phyloP scores from a whole-genome alignment of 2,113 vertebrate genomes.

The Notechis scutatus region DNA sequence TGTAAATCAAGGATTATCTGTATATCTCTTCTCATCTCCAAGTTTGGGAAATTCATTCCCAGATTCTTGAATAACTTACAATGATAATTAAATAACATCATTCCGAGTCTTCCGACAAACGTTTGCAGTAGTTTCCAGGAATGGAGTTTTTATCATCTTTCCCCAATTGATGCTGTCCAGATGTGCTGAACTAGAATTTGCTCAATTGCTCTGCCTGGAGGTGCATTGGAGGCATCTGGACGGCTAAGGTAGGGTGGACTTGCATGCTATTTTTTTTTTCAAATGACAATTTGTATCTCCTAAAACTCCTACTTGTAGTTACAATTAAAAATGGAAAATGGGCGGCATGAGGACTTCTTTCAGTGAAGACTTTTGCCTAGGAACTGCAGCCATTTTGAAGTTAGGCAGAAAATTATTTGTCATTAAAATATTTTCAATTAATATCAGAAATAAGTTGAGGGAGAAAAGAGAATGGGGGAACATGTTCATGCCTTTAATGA shows the following conservation, averaged over 20 bases:
- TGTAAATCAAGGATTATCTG: background rate
- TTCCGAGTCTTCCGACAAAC: background rate
- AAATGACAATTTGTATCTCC: background rate
- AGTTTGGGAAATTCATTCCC: background rate
- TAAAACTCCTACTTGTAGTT: background rate
- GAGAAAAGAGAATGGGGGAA: background rate
- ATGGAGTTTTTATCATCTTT: background rate
- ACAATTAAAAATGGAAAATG: background rate
- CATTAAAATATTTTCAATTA: background rate
- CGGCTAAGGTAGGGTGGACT: background rate
- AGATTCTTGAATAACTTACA: background rate
- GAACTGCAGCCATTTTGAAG: background rate
- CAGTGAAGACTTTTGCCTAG: background rate
- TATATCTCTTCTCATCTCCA: background rate
- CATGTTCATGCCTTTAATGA: background rate
- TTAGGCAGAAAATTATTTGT: background rate
- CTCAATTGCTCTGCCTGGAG: background rate
- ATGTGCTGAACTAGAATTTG: background rate
- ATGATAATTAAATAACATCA: background rate
- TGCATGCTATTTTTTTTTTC: background rate
- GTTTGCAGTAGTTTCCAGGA: background rate
- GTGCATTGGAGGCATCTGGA: background rate
- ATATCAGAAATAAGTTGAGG: background rate
- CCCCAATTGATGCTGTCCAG: background rate
- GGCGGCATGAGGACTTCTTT: background rate